These are phyloP conservation scores for Aporophyla lueneburgensis DNA, from an alignment of 2,888 invertebrate species.

Conservation along the genomic window DNA sequence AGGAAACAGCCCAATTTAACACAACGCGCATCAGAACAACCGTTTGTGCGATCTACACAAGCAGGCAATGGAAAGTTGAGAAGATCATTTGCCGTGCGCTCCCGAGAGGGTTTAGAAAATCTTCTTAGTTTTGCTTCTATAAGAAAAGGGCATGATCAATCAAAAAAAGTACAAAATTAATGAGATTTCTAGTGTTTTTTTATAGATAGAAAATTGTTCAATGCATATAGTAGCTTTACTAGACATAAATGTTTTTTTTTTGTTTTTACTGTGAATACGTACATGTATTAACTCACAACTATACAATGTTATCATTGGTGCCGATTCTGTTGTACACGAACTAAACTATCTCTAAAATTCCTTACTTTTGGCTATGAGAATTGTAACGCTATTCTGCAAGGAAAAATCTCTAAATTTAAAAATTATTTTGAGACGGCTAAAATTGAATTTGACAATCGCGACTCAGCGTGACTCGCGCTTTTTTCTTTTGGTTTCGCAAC, in stretches of 20 bases:
- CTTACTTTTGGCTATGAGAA: no score
- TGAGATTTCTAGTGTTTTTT: slow-evolving; percentile 37
- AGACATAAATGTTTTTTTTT: slow-evolving; percentile 38
- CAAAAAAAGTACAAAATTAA: slow-evolving; percentile 77
- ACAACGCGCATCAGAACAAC: slow-evolving; percentile 79
- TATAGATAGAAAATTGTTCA: slow-evolving; percentile 47
- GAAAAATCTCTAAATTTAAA: no score
- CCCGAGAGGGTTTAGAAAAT: slow-evolving; percentile 87
- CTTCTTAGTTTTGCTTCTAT: slow-evolving; percentile 81
- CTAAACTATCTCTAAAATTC: no score
- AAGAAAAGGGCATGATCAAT: slow-evolving; percentile 80
- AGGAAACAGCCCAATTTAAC: slow-evolving; percentile 69
- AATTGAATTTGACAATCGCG: no score
- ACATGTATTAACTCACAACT: slow-evolving; percentile 33
- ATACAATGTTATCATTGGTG: slow-evolving; percentile 40
- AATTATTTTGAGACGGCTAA: no score
- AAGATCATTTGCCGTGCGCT: slow-evolving; percentile 86
- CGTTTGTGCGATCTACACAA: slow-evolving; percentile 79
- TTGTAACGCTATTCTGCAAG: no score
- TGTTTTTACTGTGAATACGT: slow-evolving; percentile 36
- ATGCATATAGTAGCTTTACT: slow-evolving; percentile 60
- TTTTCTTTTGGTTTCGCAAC: no score
- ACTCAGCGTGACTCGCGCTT: no score
- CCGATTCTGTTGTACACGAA: no score
- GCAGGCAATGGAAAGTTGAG: slow-evolving; percentile 84